Conservation (phyloP, 2,113 vertebrate species). For the Vulpes ferrilata region DNA sequence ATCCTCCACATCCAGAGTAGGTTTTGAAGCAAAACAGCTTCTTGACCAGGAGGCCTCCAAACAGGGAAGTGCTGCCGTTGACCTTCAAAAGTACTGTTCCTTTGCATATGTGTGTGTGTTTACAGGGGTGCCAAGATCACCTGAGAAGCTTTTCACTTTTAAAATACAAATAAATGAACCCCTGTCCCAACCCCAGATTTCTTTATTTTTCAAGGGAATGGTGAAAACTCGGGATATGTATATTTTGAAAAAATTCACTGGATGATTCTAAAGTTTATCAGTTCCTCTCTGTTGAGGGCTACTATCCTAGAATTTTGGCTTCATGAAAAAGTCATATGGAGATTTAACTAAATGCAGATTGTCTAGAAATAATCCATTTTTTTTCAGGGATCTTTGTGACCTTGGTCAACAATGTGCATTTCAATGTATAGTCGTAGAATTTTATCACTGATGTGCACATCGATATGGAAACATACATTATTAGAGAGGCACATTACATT, state of each 20-base stretch:
- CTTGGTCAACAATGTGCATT: background rate
- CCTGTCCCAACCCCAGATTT: background rate
- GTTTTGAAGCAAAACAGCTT: conserved; percentile 64
- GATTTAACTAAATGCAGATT: background rate
- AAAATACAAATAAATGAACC: background rate
- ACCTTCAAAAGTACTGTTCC: background rate
- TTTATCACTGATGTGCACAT: background rate
- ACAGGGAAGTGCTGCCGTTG: background rate
- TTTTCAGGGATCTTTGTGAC: background rate
- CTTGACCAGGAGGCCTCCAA: background rate
- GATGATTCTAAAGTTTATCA: background rate
- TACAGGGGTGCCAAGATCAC: background rate
- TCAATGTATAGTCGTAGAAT: background rate
- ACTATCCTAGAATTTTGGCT: background rate
- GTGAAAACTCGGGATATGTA: background rate
- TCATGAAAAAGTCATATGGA: background rate
- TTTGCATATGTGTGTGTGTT: background rate
- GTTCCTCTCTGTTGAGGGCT: background rate
- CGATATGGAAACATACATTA: background rate
- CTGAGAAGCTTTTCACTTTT: background rate
- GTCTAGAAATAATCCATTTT: background rate
- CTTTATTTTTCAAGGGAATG: background rate
- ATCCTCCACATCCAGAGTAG: conserved; percentile 30
- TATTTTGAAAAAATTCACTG: background rate
- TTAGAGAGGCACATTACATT: background rate